Evolutionary conservation across 2,888 invertebrate species (phyloP).

Genomic region (Danaus chrysippus): DNA sequence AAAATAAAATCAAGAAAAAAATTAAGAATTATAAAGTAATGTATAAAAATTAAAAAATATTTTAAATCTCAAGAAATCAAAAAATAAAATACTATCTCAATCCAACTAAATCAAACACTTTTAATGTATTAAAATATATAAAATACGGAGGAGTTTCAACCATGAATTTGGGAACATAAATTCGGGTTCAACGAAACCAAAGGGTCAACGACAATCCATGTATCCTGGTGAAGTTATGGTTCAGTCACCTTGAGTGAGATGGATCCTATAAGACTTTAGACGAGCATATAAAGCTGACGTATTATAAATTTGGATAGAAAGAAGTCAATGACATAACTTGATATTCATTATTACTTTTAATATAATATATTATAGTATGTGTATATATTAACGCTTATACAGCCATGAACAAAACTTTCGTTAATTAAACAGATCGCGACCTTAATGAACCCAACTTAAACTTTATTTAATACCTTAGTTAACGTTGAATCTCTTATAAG

Average conservation of each 20-base stretch:
- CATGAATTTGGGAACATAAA: not conserved
- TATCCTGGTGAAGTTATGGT: conserved; percentile 22
- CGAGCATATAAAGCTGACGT: not conserved
- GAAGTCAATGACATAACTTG: not conserved
- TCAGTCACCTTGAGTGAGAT: conserved; percentile 21
- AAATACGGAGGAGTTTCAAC: not conserved
- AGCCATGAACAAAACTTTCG: too few species aligned
- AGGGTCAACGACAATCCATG: conserved; percentile 26
- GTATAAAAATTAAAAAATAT: conserved; percentile 6
- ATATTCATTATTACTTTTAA: too few species aligned
- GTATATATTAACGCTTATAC: too few species aligned
- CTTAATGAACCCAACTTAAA: too few species aligned
- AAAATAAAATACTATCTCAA: too few species aligned
- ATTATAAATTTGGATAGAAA: not conserved
- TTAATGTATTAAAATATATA: not conserved
- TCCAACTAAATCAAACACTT: too few species aligned
- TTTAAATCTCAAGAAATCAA: too few species aligned
- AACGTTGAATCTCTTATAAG: too few species aligned
- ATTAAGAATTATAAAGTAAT: not conserved
- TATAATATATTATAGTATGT: too few species aligned
- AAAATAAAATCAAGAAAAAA: too few species aligned
- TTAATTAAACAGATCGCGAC: too few species aligned
- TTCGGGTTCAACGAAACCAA: conserved; percentile 1
- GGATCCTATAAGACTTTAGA: conserved; percentile 3
- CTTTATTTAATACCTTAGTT: too few species aligned